A percentile compares a stretch with the other conserved stretches of the same genome.
These are phyloP conservation scores for Chiridota heheva DNA, from an alignment of 35 echinoderm and acorn worm genomes.

Conservation along the genomic window DNA sequence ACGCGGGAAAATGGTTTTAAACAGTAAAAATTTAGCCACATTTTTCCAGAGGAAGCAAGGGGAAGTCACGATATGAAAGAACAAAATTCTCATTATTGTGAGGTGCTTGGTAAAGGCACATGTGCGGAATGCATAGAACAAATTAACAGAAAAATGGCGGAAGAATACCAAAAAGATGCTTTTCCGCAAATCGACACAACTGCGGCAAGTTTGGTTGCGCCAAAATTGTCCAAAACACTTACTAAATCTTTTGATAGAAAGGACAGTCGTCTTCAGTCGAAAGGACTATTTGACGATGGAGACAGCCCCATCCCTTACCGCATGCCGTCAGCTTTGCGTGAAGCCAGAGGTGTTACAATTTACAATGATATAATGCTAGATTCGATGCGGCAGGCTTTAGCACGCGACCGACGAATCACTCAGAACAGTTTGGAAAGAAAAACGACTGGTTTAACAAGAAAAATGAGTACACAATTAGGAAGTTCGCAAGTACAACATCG, in stretches of 20 bases:
- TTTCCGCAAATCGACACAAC: conserved; percentile 72
- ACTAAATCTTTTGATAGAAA: conserved; percentile 8
- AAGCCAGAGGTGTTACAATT: conserved; percentile 47
- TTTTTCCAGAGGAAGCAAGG: conserved; percentile 11
- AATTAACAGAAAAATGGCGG: conserved; percentile 71
- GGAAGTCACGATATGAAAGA: conserved; percentile 18
- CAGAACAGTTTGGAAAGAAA: conserved; percentile 26
- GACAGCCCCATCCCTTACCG: conserved; percentile 71
- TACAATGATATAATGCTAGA: conserved; percentile 68
- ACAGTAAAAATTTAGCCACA: conserved; percentile 63
- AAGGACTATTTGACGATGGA: conserved; percentile 38
- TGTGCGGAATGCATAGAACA: conserved; percentile 76
- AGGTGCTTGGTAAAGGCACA: conserved; percentile 65
- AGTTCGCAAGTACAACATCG: too few species aligned
- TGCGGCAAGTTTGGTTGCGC: conserved; percentile 71
- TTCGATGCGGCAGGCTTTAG: conserved; percentile 60
- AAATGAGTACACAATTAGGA: too few species aligned
- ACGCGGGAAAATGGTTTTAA: conserved; percentile 70
- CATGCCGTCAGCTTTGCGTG: conserved; percentile 58
- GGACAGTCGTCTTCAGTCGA: conserved; percentile 2
- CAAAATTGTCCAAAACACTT: conserved; percentile 66
- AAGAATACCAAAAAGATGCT: conserved; percentile 72
- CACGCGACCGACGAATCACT: conserved; percentile 60
- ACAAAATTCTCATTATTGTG: conserved; percentile 70
- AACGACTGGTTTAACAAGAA: too few species aligned